A percentile compares a stretch with the other conserved stretches of the same genome.
These are phyloP conservation scores for Passer domesticus DNA, from an alignment of 2,113 vertebrate genomes.

Conservation along the genomic window DNA sequence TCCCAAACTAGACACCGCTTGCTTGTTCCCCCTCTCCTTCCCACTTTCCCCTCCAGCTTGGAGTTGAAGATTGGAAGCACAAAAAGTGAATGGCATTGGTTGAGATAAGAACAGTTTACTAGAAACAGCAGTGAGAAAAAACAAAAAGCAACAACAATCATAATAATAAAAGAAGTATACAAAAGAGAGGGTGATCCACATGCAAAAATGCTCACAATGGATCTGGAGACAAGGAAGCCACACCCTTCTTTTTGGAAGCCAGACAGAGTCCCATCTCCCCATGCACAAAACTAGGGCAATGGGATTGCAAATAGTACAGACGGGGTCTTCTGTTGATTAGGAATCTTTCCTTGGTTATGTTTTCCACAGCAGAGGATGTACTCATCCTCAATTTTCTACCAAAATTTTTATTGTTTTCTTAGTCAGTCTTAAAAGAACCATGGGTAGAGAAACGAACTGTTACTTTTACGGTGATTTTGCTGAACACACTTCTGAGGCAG, in stretches of 20 bases:
- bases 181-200: neutral
- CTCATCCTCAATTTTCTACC: neutral
- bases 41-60: neutral
- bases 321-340: neutral
- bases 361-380: neutral
- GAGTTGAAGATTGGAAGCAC: neutral
- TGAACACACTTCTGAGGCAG: neutral
- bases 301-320: neutral
- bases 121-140: neutral
- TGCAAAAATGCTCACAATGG: neutral
- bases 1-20: neutral
- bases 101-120: neutral
- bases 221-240: neutral
- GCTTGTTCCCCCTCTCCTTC: neutral
- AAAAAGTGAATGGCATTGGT: neutral
- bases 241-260: neutral
- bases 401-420: neutral
- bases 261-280: neutral
- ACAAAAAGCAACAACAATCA: neutral
- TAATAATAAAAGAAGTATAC: neutral
- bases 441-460: neutral
- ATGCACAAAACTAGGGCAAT: rapidly evolving
- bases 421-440: neutral
- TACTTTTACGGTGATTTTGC: neutral
- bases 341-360: neutral